Evolutionary conservation across 1,140 invertebrate species (phyloP), one percentile per base, ranked within the genome.

Genomic region (Aphelinus atriplicis): DNA sequence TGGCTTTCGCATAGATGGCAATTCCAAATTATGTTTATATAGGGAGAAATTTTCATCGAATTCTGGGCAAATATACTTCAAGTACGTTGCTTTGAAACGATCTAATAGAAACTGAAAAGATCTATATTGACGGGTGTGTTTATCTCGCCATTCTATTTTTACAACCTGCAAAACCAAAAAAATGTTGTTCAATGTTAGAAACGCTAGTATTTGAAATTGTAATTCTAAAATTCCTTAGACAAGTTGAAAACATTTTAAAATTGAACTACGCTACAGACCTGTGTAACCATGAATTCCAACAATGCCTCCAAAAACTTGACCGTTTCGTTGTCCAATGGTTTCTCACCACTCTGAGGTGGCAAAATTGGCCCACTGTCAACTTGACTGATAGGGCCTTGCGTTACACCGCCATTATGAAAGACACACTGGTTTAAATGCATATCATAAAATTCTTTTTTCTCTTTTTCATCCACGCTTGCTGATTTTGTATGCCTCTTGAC

Each of bases 101-200:
- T 98, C 94, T 84, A 99, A 91, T 70, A 99, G 88, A 89, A 98
- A 99, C 58, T 93, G 92, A 88, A 98, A 98, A 79, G 93, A 92
- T 82, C 92, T 92, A 75, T 94, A 91, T 84, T 95, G 95, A 72
- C 92, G 89, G 3, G 92, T 91, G 48, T 90, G 90, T 85, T 94
- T 93, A 81, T 98, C 96, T 77, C 93, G 92, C 97, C 97, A 98
- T 84, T 97, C 94, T 71, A 98, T 91, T 88, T 95, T 95, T 1
- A 93, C 93, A 3, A 97, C 92, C 81, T 95, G 90, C 7, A 78
- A 76, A 78, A 53, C 51, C 4, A 53, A 53, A 9, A 53, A 53
- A 4, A 26, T 26, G 26, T 26, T 26, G 26, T 26, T 26, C 26
- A 26, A 26, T 26, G 26, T 26, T 26, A 26, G 26, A 26, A 26